Evolutionary conservation across 1,140 invertebrate genomes (phyloP), one percentile per base, ranked within the genome.

Genomic region (Agrypnia vestita): DNA sequence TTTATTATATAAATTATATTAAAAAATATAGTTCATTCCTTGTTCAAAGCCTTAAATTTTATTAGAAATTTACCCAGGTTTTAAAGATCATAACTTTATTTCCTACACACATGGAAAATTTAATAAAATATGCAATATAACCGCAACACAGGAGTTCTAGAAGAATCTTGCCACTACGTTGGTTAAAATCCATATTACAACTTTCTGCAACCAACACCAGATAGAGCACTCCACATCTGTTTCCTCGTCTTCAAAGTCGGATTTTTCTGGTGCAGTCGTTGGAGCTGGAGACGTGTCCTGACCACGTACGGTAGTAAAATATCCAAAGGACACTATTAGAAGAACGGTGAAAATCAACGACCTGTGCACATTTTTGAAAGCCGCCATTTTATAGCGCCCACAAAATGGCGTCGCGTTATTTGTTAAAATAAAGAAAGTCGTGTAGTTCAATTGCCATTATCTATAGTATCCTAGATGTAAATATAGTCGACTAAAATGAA

Each of bases 181-280:
- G 21, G 89, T 89, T 76, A 90, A 86, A 47, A 90, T 85, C 80
- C 89, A 90, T 86, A 90, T 88, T 11, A 86, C 86, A 11, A 88
- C 88, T 84, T 90, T 90, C 80, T 90, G 88, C 61, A 90, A 89
- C 88, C 88, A 90, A 80, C 89, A 90, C 88, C 88, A 90, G 43
- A 90, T 90, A 3, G 87, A 89, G 62, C 89, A 90, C 49, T 86
- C 80, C 44, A 85, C 86, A 83, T 88, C 88, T 25, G 81, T 84
- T 0, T 85, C 84, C 46, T 88, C 87, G 75, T 90, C 88, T 80
- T 87, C 87, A 59, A 88, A 86, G 15, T 86, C 86, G 4, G 81
- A 79, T 44, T 80, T 79, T 25, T 83, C 78, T 0, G 84, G 84
- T 0, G 25, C 25, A 3, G 25, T 35, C 25, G 25, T 35, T 6